Evolutionary conservation across 2,797 vertebrate genomes (phyloP).

Genomic region (Euphonia xanthogaster): DNA sequence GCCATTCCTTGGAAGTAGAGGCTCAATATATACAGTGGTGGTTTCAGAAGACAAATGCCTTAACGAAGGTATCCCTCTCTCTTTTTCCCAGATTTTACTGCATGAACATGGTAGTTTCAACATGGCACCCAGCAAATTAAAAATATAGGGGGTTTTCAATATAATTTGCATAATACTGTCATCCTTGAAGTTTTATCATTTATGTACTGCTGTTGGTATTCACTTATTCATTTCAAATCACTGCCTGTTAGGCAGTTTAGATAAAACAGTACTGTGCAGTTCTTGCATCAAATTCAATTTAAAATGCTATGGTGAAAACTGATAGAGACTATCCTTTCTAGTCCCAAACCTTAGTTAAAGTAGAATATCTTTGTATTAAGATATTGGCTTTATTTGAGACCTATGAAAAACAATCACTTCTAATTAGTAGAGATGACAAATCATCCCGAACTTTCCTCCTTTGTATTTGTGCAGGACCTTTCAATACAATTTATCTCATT

Average conservation of each 20-base stretch:
- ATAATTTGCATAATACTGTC: not conserved
- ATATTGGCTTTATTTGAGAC: slow-evolving; percentile 66
- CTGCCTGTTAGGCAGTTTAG: not conserved
- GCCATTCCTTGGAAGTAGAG: not conserved
- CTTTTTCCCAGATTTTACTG: not conserved
- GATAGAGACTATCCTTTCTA: not conserved
- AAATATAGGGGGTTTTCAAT: rapidly evolving
- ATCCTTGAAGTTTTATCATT: not conserved
- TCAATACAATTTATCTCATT: slow-evolving; percentile 73
- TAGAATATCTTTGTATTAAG: not conserved
- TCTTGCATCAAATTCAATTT: not conserved
- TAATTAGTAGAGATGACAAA: slow-evolving; percentile 81
- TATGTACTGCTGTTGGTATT: not conserved
- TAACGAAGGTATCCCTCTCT: no score
- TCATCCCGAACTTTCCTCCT: slow-evolving; percentile 70
- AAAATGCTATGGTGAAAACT: not conserved
- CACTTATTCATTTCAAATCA: not conserved
- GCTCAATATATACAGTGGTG: rapidly evolving
- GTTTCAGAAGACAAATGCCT: not conserved
- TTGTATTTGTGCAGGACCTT: slow-evolving; percentile 67
- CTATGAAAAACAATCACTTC: slow-evolving; percentile 74
- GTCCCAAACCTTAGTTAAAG: not conserved
- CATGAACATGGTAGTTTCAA: not conserved
- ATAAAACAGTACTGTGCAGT: not conserved
- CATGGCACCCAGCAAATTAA: not conserved